Evolutionary conservation across 2,888 invertebrate species (phyloP).

Genomic region (Drosophila pseudotalamancana): DNA sequence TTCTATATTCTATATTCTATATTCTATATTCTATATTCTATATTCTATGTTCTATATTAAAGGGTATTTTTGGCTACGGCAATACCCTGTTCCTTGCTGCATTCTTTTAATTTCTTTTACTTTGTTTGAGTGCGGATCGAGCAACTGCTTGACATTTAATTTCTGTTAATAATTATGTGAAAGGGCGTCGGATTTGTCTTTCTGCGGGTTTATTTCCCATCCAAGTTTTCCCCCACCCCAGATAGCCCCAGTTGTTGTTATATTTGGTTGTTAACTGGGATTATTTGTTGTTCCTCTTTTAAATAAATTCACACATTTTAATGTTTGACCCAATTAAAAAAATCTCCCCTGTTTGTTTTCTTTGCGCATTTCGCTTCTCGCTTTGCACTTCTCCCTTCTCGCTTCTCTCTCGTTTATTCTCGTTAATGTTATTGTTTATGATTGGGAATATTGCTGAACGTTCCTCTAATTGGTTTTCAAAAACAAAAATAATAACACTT

Average conservation of each 20-base stretch:
- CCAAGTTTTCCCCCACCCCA: neutral
- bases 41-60: neutral
- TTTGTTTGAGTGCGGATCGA: neutral
- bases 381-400: neutral
- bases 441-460: conserved; percentile 14
- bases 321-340: conserved; percentile 58
- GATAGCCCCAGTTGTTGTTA: neutral
- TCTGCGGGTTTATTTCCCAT: conserved; percentile 9
- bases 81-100: neutral
- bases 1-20: neutral
- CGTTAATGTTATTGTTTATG: conserved; percentile 39
- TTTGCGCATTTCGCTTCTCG: neutral
- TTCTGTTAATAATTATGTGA: conserved; percentile 65
- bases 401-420: neutral
- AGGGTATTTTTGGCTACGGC: neutral
- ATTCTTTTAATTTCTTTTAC: neutral
- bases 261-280: conserved; percentile 25
- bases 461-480: neutral
- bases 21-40: neutral
- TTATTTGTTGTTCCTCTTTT: conserved; percentile 26
- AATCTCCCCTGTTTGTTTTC: conserved; percentile 9
- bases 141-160: conserved; percentile 55
- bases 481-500: conserved; percentile 29
- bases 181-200: conserved; percentile 54
- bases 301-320: conserved; percentile 61